Base-by-base conservation (phyloP, 2,797 vertebrate genomes). In the Paratrypauchen microcephalus region DNA sequence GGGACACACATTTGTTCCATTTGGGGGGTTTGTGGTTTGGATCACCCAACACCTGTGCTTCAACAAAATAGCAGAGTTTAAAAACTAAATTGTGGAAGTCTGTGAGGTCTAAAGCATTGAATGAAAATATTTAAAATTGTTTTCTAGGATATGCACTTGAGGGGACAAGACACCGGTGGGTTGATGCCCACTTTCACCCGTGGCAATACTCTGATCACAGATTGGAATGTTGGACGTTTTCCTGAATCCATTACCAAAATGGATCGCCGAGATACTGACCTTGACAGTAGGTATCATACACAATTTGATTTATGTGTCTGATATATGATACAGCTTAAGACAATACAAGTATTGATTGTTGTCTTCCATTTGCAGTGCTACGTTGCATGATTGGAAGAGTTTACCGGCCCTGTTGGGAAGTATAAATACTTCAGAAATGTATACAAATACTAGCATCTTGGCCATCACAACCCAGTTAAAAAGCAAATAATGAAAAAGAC, bases 371-470 rank as follows among this genome's bases (percentile, higher is more conserved):
- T 69, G 23, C 65, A 98, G 97, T 96, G 81, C 93, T 98, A 79
- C 94, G 96, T 48, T 98, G 97, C 75, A 99, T 98, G 96, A 93
- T 98, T 75, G 97, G 97, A 89, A 91, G 96, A 95, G 96, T 98
- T 64, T 98, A 98, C 78, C 92, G 97, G 80, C 97, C 97, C 59
- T 98, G 97, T 85, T 98, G 96, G 97, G 92, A 95, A 80, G 77
- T 79, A 57, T 95, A 90, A 91, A 39, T 7, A 63, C 24, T 32
- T 5, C 8, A 21, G 11, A 41, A 64, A 64, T n/a, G 30, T 18
- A 26, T 48, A 64, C 12, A 21, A 61, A 61, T n/a, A 36, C 19
- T 56, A 59, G 73, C 72, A 28, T 3, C 86, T 68, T 71, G 19
- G 50, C 62, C 72, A 72, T 71, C 68, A 32, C 75, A 81, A 79